Evolutionary conservation across 2,888 invertebrate genomes (phyloP), one percentile per base, ranked within the genome.

Genomic region (Drosophila nr. perissopoda): DNA sequence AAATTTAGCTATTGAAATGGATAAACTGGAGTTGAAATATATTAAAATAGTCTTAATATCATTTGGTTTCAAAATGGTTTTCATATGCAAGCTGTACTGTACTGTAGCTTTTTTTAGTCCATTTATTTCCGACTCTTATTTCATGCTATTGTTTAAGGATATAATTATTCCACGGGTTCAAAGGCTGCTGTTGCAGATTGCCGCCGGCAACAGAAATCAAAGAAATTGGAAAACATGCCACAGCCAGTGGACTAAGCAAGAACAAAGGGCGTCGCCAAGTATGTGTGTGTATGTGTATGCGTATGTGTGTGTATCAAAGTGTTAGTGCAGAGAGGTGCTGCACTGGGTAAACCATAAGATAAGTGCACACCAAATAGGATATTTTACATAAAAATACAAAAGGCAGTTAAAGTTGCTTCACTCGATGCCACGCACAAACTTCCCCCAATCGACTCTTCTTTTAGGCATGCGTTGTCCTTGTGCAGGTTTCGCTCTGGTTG

Each of bases 151-250:
- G 60, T 58, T 57, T 49, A 29, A 11, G 38, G 58, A 58, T 69
- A 80, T 62, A 65, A 67, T 62, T 63, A 61, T 56, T 42, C 21
- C 21, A 21, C 10, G 42, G 42, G 21, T 31, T 57, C 42, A 42
- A 57, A 42, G 31, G 31, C 31, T 42, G 29, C 38, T 38, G 54
- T 31, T 61, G 65, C 58, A 33, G 40, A n/a, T 53, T 16, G 70
- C 60, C 52, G 13, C 45, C 1, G 48, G 72, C 76, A 54, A 48
- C 80, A 69, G 85, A 77, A 75, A 83, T 80, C 86, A 68, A 77
- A 82, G 85, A 74, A 82, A 82, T 84, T 69, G 85, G 74, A 77
- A 79, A 74, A 73, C 79, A 82, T 73, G 76, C 79, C 82, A 76
- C 84, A 69, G 53, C 78, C 45, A 25, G 45, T 45, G 45, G 21